phyloP scores from a whole-genome alignment of 1,140 invertebrate genomes.

The Lepidurus packardi region DNA sequence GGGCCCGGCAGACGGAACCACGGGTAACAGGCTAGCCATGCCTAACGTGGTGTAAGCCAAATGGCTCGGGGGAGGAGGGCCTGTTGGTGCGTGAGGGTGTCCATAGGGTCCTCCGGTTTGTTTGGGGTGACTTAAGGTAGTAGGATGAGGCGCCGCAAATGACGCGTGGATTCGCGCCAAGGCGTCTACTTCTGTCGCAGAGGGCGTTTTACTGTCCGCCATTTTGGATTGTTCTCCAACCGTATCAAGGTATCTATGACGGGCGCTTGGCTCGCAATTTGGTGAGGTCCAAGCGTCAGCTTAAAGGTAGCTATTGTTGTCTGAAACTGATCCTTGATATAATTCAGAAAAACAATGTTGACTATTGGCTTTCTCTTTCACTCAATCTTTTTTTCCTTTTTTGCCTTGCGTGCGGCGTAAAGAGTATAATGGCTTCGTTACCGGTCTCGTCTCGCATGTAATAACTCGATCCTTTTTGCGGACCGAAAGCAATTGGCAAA shows the following conservation, averaged over 20 bases:
- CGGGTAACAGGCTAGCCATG: not conserved
- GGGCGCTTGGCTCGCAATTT: not conserved
- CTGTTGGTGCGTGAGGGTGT: not conserved
- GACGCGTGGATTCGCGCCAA: not conserved
- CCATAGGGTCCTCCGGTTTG: slow-evolving; percentile 8
- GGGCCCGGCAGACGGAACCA: slow-evolving; percentile 16
- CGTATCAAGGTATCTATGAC: not conserved
- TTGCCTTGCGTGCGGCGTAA: no score
- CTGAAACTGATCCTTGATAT: no score
- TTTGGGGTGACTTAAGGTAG: slow-evolving; percentile 2
- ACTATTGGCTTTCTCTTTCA: no score
- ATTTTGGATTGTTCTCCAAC: not conserved
- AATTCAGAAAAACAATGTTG: no score
- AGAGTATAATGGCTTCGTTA: no score
- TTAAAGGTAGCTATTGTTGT: no score
- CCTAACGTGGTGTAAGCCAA: not conserved
- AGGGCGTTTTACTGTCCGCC: not conserved
- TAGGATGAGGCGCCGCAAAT: not conserved
- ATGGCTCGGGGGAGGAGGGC: slow-evolving; percentile 6
- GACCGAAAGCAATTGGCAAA: not conserved
- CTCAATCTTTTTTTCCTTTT: no score
- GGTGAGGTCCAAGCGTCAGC: not conserved
- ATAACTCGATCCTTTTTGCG: no score
- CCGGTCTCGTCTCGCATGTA: no score
- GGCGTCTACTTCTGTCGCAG: not conserved